Base-by-base conservation (phyloP, 2,113 vertebrate genomes). In the Nettapus auritus region DNA sequence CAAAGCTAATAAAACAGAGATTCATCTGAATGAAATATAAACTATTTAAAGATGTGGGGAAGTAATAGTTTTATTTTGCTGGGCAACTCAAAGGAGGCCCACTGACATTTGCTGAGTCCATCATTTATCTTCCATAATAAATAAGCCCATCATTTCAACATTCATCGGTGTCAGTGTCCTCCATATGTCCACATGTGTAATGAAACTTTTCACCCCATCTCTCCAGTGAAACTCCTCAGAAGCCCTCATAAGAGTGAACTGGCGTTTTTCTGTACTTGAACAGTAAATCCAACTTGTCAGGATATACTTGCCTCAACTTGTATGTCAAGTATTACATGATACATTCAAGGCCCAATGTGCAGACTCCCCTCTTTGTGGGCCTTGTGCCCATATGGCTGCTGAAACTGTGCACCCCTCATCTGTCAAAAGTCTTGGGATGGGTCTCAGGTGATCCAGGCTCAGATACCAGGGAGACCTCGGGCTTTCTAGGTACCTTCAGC, bases 291-390 rank as follows among this genome's bases (percentile, higher is more conserved):
- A 89, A 28, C 8, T 23, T 55, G 18, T 31, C 3, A 1, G 44
- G 50, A 34, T 18, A 23, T 21, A 40, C 50, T 84, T 77, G 44
- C 34, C 66, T 48, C 0, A 0, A 52, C 50, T 50, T 26, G 52
- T 60, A 57, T 13, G 34, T 23, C 50, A 57, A 38, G 31, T 28
- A 5, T 21, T 5, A 1, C 22, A 52, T 3, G 16, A 1, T 3
- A 3, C 1, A 4, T 10, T 21, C 44, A 36, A 70, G 29, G 42
- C 26, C 29, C 13, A 12, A 4, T 5, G 20, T 38, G 12, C 29
- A 29, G 19, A 17, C 28, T 33, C 20, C 4, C 2, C 9, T 64
- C 26, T 29, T 64, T 10, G 17, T 64, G 62, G 38, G 18, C 38
- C 38, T 40, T 13, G 3, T 8, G 8, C 17, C 15, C 7, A 38